Conservation (phyloP, 2,113 vertebrate genomes). For the Carlito syrichta region DNA sequence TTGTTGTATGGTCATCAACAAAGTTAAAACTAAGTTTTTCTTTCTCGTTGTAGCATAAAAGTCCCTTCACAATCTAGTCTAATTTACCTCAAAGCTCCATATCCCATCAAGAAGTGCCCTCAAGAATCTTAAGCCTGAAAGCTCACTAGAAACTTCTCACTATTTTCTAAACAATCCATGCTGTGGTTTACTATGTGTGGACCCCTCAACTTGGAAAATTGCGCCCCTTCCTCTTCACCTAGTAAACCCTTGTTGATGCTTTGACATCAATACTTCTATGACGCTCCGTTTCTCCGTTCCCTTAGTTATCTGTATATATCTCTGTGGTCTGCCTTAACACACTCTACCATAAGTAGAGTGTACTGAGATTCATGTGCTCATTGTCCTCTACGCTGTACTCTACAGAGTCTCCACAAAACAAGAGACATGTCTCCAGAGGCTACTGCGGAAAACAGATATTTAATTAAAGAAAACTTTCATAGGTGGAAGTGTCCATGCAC, state of each 20-base stretch:
- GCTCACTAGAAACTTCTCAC: not conserved
- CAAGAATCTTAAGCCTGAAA: not conserved
- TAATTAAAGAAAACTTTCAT: not conserved
- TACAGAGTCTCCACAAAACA: not conserved
- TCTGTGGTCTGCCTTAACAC: not conserved
- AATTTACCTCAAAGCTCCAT: not conserved
- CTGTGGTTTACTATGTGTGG: not conserved
- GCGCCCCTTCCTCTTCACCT: not conserved
- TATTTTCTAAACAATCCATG: not conserved
- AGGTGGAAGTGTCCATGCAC: not conserved
- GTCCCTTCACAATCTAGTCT: not conserved
- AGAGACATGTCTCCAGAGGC: not conserved
- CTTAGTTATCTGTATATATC: not conserved
- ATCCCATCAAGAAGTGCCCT: not conserved
- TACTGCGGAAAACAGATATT: not conserved
- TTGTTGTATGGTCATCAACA: not conserved
- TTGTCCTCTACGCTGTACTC: no score
- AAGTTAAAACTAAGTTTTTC: not conserved
- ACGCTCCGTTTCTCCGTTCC: not conserved
- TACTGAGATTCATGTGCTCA: no score
- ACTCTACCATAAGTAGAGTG: not conserved
- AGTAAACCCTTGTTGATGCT: not conserved
- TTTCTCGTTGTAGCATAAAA: constrained; percentile 5
- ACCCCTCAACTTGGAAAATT: not conserved
- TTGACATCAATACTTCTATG: not conserved